phyloP scores from a whole-genome alignment of 2,113 vertebrate genomes.

The Callospermophilus lateralis region DNA sequence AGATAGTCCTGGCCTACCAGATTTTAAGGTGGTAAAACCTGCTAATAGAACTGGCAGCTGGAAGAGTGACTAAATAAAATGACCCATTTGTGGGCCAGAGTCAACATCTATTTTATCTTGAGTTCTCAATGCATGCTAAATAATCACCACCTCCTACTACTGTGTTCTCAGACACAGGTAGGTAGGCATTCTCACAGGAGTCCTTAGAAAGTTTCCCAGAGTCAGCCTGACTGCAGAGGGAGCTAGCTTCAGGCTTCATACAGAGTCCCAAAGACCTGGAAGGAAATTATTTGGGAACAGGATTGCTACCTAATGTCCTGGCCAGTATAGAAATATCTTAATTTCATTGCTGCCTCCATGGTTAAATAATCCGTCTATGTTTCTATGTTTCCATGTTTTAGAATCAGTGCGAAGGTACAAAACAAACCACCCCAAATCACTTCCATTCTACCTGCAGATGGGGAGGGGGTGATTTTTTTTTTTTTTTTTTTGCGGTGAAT shows the following conservation, averaged over 20 bases:
- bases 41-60: background rate
- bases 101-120: background rate
- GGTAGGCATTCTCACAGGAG: background rate
- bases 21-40: background rate
- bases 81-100: background rate
- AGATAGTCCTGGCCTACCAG: background rate
- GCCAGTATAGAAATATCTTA: background rate
- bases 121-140: background rate
- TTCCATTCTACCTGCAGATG: background rate
- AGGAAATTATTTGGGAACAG: background rate
- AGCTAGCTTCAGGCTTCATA: background rate
- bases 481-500: background rate
- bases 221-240: background rate
- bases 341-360: background rate
- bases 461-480: background rate
- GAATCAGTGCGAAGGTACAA: background rate
- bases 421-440: background rate
- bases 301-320: background rate
- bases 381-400: background rate
- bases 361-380: background rate
- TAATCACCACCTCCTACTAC: background rate
- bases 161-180: background rate
- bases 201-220: background rate
- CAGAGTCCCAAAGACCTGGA: background rate
- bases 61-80: background rate